Evolutionary conservation across 2,888 invertebrate genomes (phyloP).

Genomic region (Anagyrus pseudococci): DNA sequence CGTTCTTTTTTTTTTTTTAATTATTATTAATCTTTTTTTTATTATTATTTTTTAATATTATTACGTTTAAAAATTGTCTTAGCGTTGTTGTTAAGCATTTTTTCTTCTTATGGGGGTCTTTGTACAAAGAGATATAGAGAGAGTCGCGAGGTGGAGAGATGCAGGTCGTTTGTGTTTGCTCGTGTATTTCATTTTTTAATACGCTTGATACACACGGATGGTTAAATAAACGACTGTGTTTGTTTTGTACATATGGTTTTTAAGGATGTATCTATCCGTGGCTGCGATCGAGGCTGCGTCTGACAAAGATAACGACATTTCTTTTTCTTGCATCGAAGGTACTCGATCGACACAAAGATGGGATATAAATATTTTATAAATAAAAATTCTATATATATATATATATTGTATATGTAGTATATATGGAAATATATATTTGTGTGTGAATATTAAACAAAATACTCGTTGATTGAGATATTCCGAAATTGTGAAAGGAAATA

Average conservation of each 20-base stretch:
- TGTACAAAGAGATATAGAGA: not conserved
- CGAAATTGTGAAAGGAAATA: not conserved
- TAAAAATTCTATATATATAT: not conserved
- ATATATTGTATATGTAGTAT: not conserved
- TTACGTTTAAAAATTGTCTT: not conserved
- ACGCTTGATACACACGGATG: too few species aligned
- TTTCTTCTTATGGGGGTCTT: slow-evolving; percentile 31
- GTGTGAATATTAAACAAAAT: slow-evolving; percentile 26
- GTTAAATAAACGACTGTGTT: too few species aligned
- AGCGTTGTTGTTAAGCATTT: slow-evolving; percentile 19
- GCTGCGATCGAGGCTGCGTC: too few species aligned
- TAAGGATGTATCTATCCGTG: too few species aligned
- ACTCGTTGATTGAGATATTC: slow-evolving; percentile 30
- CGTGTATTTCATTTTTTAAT: too few species aligned
- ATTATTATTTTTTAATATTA: not conserved
- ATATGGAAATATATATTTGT: not conserved
- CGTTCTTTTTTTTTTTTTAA: slow-evolving; percentile 9
- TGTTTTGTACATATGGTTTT: too few species aligned
- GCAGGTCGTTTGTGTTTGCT: too few species aligned
- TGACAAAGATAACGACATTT: too few species aligned
- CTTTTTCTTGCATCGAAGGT: slow-evolving; percentile 1
- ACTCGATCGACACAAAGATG: slow-evolving; percentile 7
- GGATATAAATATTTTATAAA: slow-evolving; percentile 4
- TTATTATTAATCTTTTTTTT: slow-evolving; percentile 4
- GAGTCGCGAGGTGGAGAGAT: too few species aligned